Percentiles rank a stretch among this genome's conserved stretches.
Evolutionary conservation across 2,797 vertebrate genomes (phyloP).

Genomic region (Scomberomorus guttatus): DNA sequence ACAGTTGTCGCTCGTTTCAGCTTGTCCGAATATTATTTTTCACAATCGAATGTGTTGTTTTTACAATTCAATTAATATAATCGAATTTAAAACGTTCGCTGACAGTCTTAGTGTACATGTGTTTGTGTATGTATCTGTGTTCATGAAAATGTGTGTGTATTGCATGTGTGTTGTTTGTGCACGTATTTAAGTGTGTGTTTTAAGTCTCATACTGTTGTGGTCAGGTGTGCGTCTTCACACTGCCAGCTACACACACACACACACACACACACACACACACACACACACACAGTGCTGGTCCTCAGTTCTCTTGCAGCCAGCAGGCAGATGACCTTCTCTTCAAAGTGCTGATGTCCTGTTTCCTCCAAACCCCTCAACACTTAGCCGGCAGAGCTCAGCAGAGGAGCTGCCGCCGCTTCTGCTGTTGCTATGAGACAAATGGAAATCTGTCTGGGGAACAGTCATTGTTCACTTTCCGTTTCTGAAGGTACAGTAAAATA

Average conservation of each 20-base stretch:
- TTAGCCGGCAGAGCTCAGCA: constrained; percentile 49
- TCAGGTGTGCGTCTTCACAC: constrained; percentile 3
- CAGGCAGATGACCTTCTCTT: constrained; percentile 71
- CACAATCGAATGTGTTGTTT: no score
- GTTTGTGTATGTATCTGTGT: not conserved
- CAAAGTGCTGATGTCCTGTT: constrained; percentile 74
- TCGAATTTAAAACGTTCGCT: no score
- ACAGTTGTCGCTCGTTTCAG: no score
- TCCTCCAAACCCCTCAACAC: constrained; percentile 57
- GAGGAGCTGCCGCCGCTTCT: constrained; percentile 43
- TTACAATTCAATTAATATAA: no score
- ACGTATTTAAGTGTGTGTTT: not conserved
- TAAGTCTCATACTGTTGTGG: not conserved
- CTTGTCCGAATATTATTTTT: no score
- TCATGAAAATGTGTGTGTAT: not conserved
- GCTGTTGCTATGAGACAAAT: constrained; percentile 76
- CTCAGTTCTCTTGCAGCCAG: constrained; percentile 33
- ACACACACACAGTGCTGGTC: not conserved
- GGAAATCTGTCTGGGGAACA: constrained; percentile 34
- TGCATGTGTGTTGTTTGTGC: not conserved
- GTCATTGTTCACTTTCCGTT: not conserved
- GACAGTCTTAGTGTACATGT: no score
- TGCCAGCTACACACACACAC: constrained; percentile 4
- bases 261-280: constrained; percentile 20
- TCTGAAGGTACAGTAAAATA: constrained; percentile 18